Evolutionary conservation across 2,113 vertebrate genomes (phyloP).

Genomic region (Macquaria australasica): DNA sequence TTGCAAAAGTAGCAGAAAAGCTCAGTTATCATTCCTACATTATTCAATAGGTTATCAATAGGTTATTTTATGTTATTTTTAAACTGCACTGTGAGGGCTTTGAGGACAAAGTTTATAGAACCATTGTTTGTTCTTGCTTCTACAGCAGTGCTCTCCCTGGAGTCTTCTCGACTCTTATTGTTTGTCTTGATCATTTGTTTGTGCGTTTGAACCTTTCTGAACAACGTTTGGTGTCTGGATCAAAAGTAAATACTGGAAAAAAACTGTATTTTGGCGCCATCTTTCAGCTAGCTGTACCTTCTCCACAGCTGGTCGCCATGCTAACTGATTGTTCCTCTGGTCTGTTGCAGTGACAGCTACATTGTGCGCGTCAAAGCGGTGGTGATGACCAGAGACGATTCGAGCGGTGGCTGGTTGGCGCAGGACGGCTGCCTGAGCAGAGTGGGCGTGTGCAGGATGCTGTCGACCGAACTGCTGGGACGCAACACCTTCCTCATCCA

Average conservation of each 20-base stretch:
- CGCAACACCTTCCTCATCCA: slow-evolving; percentile 94
- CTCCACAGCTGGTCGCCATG: neutral
- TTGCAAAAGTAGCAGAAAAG: too few species aligned
- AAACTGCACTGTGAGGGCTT: too few species aligned
- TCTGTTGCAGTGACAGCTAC: slow-evolving; percentile 93
- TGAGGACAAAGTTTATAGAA: too few species aligned
- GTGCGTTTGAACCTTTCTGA: too few species aligned
- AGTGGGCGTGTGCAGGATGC: slow-evolving; percentile 95
- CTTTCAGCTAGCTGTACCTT: too few species aligned
- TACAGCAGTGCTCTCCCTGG: too few species aligned
- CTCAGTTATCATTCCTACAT: too few species aligned
- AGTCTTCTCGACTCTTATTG: neutral
- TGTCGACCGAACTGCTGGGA: slow-evolving; percentile 88
- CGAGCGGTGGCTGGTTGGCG: slow-evolving; percentile 96
- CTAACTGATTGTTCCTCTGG: neutral
- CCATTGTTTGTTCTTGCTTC: too few species aligned
- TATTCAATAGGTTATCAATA: too few species aligned
- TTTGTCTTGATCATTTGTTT: neutral
- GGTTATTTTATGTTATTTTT: too few species aligned
- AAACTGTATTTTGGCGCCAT: too few species aligned
- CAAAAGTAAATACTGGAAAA: neutral
- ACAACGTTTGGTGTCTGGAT: neutral
- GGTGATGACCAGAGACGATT: slow-evolving; percentile 99
- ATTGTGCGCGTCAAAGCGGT: slow-evolving; percentile 98
- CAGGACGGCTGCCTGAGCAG: slow-evolving; percentile 97